Evolutionary conservation across 2,797 vertebrate genomes (phyloP).

Genomic region (Parambassis ranga): DNA sequence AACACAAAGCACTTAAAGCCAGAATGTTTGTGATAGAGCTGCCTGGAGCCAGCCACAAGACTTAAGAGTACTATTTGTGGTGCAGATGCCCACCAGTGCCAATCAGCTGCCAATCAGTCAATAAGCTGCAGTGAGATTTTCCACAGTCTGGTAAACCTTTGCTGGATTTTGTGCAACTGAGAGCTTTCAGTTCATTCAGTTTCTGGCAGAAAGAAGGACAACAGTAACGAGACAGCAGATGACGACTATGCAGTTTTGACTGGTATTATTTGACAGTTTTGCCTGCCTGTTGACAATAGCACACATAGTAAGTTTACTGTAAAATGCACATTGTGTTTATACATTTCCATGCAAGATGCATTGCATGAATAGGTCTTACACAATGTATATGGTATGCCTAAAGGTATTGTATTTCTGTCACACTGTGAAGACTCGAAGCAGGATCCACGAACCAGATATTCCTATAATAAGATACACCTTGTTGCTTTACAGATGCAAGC

Average conservation of each 20-base stretch:
- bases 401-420: too few relatives aligned
- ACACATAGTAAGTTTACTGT: neutral
- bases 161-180: neutral
- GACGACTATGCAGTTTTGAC: neutral
- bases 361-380: too few relatives aligned
- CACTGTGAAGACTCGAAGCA: too few relatives aligned
- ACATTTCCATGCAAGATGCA: neutral
- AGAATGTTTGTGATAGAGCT: neutral
- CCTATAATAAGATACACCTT: neutral
- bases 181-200: conserved; percentile 4
- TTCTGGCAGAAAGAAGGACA: neutral
- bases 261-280: neutral
- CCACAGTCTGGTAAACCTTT: neutral
- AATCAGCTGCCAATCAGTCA: neutral
- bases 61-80: neutral
- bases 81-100: neutral
- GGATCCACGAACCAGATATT: too few relatives aligned
- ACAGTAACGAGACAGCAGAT: neutral
- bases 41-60: neutral
- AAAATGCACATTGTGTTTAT: neutral
- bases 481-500: neutral
- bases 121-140: conserved; percentile 6
- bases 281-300: neutral
- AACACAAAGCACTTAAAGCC: too few relatives aligned
- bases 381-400: neutral